Evolutionary conservation across 2,888 invertebrate genomes (phyloP), one percentile per base, ranked within the genome.

Genomic region (Ceraclea dissimilis): DNA sequence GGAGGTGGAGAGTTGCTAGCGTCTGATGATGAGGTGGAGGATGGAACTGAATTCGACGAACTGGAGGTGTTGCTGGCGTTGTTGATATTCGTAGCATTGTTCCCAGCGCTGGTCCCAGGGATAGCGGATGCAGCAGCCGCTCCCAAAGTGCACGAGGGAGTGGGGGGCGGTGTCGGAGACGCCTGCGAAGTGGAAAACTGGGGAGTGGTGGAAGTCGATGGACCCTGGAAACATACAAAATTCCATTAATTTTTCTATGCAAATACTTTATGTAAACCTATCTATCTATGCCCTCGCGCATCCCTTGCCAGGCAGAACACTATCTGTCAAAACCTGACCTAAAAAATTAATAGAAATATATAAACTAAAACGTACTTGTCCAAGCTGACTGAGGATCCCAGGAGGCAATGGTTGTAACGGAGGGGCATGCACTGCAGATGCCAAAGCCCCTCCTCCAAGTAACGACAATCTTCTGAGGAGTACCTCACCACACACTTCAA

Each of bases 401-500:
- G 64, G 67, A 68, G 66, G 74, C 68, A 34, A 71, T 68, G 51
- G 71, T 68, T 5, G 71, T 67, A 2, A 73, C 1, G 65, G 64
- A 56, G 64, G 63, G 26, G 67, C 72, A 49, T 74, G 76, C 60
- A 82, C 74, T 50, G 81, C 79, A 57, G 75, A 71, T 34, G 79
- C 76, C 50, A 86, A 72, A 61, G 80, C 80, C 55, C 82, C 81
- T 48, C 81, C 80, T 50, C 86, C 86, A 22, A 83, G 75, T 39
- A 85, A 81, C 49, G 86, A 80, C 62, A 88, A 78, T 66, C 87
- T 81, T 58, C 88, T 80, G 17, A 89, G 74, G 46, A 83, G 79
- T 18, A 90, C 84, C 69, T 93, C 93, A 16, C 90, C 84, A 54
- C 82, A 80, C 33, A 85, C 81, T 64, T 90, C 89, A 11, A 92